phyloP scores from a whole-genome alignment of 2,888 invertebrate species.

The Mantis religiosa region DNA sequence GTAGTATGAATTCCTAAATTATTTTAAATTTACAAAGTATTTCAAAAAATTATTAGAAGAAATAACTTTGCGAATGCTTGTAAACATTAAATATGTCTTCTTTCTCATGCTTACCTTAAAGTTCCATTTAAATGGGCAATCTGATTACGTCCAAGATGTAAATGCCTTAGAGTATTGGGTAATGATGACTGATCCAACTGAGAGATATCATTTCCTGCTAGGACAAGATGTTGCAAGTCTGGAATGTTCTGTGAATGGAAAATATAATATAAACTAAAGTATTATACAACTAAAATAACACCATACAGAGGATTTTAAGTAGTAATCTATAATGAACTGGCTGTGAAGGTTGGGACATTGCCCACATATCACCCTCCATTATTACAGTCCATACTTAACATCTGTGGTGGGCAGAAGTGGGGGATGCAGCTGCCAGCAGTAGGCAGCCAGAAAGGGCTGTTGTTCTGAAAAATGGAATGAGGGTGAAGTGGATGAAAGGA shows the following conservation, averaged over 20 bases:
- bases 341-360: no score
- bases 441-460: no score
- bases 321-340: no score
- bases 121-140: constrained; percentile 71
- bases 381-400: no score
- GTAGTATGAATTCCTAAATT: background rate
- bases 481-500: no score
- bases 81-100: background rate
- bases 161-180: constrained; percentile 61
- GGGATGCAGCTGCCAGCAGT: no score
- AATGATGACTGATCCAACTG: constrained; percentile 68
- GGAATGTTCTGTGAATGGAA: constrained; percentile 50
- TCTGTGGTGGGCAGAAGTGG: no score
- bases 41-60: background rate
- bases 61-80: no score
- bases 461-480: no score
- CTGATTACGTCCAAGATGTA: constrained; percentile 73
- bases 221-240: constrained; percentile 63
- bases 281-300: background rate
- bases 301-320: background rate
- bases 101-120: constrained; percentile 47
- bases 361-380: no score
- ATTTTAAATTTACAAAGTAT: background rate
- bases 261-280: background rate
- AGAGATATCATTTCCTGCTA: constrained; percentile 72